phyloP scores from a whole-genome alignment of 35 echinoderm and acorn worm species.

The Hemicentrotus pulcherrimus region DNA sequence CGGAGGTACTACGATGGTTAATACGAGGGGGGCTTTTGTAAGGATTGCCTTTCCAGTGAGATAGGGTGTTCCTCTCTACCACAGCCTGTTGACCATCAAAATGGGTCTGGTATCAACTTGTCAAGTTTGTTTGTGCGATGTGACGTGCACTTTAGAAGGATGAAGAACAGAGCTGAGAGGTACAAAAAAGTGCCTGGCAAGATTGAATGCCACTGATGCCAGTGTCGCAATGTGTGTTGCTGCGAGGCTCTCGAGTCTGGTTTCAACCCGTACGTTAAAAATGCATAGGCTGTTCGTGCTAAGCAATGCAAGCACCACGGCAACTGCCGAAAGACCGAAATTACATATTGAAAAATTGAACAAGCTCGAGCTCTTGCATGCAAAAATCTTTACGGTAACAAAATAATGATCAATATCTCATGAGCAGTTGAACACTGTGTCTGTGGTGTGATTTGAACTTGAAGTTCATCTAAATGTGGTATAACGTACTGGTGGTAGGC shows the following conservation, averaged over 20 bases:
- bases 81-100: constrained; percentile 32
- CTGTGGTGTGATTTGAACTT: background rate
- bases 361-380: background rate
- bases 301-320: background rate
- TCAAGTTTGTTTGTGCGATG: constrained; percentile 48
- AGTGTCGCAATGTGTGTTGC: background rate
- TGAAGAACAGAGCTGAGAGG: background rate
- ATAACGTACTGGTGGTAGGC: background rate
- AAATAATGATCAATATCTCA: background rate
- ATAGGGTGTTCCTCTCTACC: background rate
- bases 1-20: background rate
- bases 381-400: background rate
- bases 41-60: background rate
- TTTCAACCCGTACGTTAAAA: background rate
- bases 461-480: background rate
- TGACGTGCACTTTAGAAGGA: constrained; percentile 36
- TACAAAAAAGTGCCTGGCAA: background rate
- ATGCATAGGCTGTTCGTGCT: background rate
- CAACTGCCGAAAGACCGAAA: background rate
- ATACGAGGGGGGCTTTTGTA: background rate
- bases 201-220: background rate
- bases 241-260: background rate
- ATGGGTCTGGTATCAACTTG: constrained; percentile 35
- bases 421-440: background rate
- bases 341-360: background rate